Evolutionary conservation across 2,797 vertebrate genomes (phyloP).

Genomic region (Enteromius viviparus): DNA sequence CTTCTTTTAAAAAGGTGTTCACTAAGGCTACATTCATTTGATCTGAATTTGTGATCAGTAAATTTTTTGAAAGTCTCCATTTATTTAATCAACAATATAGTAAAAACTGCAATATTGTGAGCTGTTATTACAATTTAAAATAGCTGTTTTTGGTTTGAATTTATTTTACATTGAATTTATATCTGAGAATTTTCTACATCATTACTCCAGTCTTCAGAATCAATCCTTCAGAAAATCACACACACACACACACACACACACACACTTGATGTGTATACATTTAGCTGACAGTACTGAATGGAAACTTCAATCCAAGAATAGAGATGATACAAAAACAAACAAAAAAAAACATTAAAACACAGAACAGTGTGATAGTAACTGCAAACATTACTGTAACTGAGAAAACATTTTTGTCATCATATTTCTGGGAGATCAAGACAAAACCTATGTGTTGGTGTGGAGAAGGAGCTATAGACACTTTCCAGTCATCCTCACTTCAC

Average conservation of each 20-base stretch:
- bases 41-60: too few relatives aligned
- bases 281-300: background rate
- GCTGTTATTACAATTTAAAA: background rate
- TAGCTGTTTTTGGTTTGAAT: background rate
- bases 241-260: too few relatives aligned
- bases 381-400: background rate
- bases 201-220: background rate
- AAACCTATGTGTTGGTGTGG: slow-evolving; percentile 73
- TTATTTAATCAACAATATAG: background rate
- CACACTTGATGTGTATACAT: background rate
- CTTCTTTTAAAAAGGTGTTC: background rate
- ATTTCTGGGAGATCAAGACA: slow-evolving; percentile 64
- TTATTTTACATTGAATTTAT: background rate
- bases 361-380: slow-evolving; percentile 71
- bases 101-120: background rate
- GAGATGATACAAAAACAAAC: background rate
- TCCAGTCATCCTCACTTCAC: slow-evolving; percentile 65
- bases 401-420: slow-evolving; percentile 25
- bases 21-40: background rate
- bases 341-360: slow-evolving; percentile 66
- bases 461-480: slow-evolving; percentile 65
- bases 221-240: too few relatives aligned
- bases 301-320: background rate
- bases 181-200: background rate
- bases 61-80: background rate